Evolutionary conservation across 2,888 invertebrate species (phyloP).

Genomic region (Eupithecia vulgata): DNA sequence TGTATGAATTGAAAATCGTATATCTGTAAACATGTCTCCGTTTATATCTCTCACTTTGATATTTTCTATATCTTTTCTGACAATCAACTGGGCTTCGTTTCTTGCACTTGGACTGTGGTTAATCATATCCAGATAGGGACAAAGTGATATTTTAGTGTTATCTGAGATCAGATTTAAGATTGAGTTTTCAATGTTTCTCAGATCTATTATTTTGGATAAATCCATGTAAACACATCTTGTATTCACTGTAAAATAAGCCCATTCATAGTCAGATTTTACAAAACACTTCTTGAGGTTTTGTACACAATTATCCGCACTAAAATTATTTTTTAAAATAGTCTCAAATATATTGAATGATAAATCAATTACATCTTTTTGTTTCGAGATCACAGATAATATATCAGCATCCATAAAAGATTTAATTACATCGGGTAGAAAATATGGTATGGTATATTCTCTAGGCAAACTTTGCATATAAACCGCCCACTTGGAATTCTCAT

Average conservation of each 20-base stretch:
- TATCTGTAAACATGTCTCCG: slow-evolving; percentile 66
- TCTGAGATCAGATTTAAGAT: slow-evolving; percentile 79
- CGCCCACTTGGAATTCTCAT: slow-evolving; percentile 82
- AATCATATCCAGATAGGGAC: slow-evolving; percentile 95
- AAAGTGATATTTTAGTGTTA: slow-evolving; percentile 88
- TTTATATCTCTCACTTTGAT: slow-evolving; percentile 60
- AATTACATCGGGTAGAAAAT: slow-evolving; percentile 85
- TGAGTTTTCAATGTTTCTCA: slow-evolving; percentile 71
- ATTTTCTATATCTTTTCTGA: slow-evolving; percentile 64
- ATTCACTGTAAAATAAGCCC: slow-evolving; percentile 94
- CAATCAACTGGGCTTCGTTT: slow-evolving; percentile 79
- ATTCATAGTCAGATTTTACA: slow-evolving; percentile 83
- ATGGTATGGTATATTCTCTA: slow-evolving; percentile 86
- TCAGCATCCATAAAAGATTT: slow-evolving; percentile 83
- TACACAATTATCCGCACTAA: slow-evolving; percentile 69
- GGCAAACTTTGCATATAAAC: slow-evolving; percentile 89
- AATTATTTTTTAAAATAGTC: slow-evolving; percentile 69
- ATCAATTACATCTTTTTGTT: slow-evolving; percentile 79
- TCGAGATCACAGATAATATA: slow-evolving; percentile 79
- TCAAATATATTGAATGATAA: slow-evolving; percentile 74
- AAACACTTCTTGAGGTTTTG: slow-evolving; percentile 61
- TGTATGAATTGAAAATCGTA: slow-evolving; percentile 77
- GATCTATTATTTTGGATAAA: slow-evolving; percentile 70
- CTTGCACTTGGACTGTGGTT: slow-evolving; percentile 89
- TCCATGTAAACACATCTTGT: slow-evolving; percentile 92